Evolutionary conservation across 2,113 vertebrate genomes (phyloP).

Genomic region (Corythaixoides concolor): DNA sequence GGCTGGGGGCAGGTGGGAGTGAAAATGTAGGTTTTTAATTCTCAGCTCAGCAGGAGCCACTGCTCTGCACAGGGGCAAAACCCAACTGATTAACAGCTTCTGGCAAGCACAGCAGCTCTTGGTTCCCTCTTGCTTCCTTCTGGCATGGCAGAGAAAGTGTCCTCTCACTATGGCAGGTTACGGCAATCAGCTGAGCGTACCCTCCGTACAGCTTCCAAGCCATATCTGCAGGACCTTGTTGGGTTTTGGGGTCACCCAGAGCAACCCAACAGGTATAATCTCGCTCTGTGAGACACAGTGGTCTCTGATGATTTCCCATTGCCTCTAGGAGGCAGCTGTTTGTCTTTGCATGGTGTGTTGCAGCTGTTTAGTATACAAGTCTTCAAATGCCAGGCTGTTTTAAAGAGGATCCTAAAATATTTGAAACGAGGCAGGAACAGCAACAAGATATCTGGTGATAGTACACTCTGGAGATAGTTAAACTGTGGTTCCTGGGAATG

Average conservation of each 20-base stretch:
- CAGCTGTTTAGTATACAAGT: neutral
- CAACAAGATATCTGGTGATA: neutral
- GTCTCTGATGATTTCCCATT: neutral
- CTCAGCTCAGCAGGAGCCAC: slow-evolving; percentile 46
- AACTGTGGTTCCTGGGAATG: neutral
- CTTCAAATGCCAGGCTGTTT: neutral
- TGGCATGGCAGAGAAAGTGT: neutral
- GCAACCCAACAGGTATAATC: neutral
- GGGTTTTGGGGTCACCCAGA: neutral
- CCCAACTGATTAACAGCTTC: neutral
- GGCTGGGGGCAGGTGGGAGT: neutral
- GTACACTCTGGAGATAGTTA: neutral
- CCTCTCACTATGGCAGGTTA: neutral
- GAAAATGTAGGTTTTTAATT: neutral
- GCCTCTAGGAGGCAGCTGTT: neutral
- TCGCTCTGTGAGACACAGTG: neutral
- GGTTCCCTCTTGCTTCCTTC: neutral
- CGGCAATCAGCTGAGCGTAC: rapidly evolving
- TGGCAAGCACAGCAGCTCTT: neutral
- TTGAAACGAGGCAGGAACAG: neutral
- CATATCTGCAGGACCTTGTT: rapidly evolving
- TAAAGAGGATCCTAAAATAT: neutral
- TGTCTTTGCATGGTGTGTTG: too few relatives aligned
- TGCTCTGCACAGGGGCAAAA: neutral
- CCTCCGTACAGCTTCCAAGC: neutral